These are phyloP conservation scores for Ectemnius continuus DNA, from an alignment of 2,888 invertebrate species.

Conservation along the genomic window DNA sequence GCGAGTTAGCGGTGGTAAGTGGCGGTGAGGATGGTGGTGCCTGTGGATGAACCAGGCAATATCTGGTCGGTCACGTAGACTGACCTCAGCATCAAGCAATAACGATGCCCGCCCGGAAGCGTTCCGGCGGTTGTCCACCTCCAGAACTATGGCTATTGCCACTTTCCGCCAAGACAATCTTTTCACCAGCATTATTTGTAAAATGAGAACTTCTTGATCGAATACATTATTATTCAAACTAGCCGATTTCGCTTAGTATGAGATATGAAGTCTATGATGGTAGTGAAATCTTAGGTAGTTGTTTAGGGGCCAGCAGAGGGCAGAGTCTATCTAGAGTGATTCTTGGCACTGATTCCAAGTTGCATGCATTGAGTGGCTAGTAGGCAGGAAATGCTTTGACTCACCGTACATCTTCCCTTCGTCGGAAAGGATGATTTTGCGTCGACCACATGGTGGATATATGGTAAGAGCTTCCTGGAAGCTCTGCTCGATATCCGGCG, in stretches of 20 bases:
- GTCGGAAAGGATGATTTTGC: slow-evolving; percentile 99
- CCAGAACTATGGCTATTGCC: slow-evolving; percentile 19
- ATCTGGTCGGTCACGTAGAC: slow-evolving; percentile 77
- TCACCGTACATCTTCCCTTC: slow-evolving; percentile 99
- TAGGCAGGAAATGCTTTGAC: slow-evolving; percentile 77
- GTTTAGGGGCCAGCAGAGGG: not conserved
- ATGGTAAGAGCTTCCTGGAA: slow-evolving; percentile 99
- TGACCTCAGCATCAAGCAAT: slow-evolving; percentile 77
- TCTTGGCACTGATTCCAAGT: not conserved
- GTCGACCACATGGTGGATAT: slow-evolving; percentile 99
- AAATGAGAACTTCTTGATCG: no score
- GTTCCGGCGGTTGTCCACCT: slow-evolving; percentile 51
- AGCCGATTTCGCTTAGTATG: no score
- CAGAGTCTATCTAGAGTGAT: not conserved
- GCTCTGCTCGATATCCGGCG: slow-evolving; percentile 99
- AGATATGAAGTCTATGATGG: no score
- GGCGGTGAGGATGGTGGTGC: slow-evolving; percentile 66
- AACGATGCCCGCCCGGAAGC: slow-evolving; percentile 63
- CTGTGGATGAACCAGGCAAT: slow-evolving; percentile 70
- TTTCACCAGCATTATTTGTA: slow-evolving; percentile 12
- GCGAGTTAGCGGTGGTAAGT: slow-evolving; percentile 66
- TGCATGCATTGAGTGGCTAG: not conserved
- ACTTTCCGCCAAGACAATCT: slow-evolving; percentile 12
- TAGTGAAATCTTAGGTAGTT: not conserved
- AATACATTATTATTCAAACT: no score